Percentiles rank a stretch among this genome's conserved stretches.
Evolutionary conservation across 2,888 invertebrate genomes (phyloP).

Genomic region (Polymixis lichenea): DNA sequence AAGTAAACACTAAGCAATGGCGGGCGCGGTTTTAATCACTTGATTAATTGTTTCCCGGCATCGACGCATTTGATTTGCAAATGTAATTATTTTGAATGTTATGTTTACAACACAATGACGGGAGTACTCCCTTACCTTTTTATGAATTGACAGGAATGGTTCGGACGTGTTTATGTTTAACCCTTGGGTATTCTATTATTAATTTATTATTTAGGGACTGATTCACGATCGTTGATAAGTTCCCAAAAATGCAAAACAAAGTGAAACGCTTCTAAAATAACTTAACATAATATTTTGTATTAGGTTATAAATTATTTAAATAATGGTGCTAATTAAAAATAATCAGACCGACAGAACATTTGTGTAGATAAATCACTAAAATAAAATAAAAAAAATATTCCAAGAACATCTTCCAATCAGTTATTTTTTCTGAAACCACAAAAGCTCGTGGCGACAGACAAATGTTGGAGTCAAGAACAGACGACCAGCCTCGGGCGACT

Average conservation of each 20-base stretch:
- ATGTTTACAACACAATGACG: slow-evolving; percentile 31
- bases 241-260: too few species aligned
- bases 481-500: slow-evolving; percentile 29
- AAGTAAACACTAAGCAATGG: slow-evolving; percentile 33
- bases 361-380: neutral
- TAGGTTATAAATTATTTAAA: too few species aligned
- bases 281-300: too few species aligned
- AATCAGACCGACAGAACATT: neutral
- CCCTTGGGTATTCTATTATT: neutral
- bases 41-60: slow-evolving; percentile 61
- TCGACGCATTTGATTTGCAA: slow-evolving; percentile 63
- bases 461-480: slow-evolving; percentile 45
- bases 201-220: neutral
- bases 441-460: slow-evolving; percentile 15
- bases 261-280: too few species aligned
- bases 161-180: slow-evolving; percentile 10
- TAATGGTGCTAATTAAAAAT: neutral
- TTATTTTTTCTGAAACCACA: slow-evolving; percentile 23
- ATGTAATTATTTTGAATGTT: slow-evolving; percentile 62
- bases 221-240: neutral
- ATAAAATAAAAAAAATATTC: neutral
- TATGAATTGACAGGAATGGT: slow-evolving; percentile 25
- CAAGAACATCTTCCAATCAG: neutral
- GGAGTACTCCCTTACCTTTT: slow-evolving; percentile 12
- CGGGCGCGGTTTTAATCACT: slow-evolving; percentile 48